A percentile compares a stretch with the other conserved stretches of the same genome.
Conservation (phyloP, 1,140 invertebrate species). For the Dendrolimus kikuchii region DNA sequence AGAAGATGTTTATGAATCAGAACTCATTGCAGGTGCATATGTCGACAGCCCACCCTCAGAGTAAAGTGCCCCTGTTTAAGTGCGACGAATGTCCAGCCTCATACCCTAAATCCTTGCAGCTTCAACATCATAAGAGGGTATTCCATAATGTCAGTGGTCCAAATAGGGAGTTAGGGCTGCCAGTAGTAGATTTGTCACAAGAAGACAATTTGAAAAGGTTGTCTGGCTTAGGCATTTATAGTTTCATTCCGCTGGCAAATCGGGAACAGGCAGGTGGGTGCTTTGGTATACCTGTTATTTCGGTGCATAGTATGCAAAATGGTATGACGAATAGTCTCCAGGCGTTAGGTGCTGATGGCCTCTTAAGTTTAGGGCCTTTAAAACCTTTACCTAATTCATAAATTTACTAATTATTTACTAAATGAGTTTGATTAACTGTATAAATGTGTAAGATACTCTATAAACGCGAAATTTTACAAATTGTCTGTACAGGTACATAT, state of each 20-base stretch:
- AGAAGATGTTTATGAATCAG: conserved; percentile 61
- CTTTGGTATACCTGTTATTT: conserved; percentile 82
- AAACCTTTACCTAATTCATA: conserved; percentile 73
- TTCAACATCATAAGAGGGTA: conserved; percentile 79
- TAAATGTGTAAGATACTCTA: background rate
- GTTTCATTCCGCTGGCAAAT: conserved; percentile 81
- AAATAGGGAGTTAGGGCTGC: conserved; percentile 77
- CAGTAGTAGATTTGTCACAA: conserved; percentile 81
- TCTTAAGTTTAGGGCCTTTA: conserved; percentile 80
- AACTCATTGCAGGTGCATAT: conserved; percentile 56
- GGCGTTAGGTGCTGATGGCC: conserved; percentile 77
- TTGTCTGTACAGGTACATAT: no score
- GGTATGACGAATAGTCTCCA: conserved; percentile 74
- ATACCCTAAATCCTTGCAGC: conserved; percentile 77
- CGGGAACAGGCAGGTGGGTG: conserved; percentile 76
- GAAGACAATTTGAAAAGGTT: conserved; percentile 76
- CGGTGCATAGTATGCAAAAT: conserved; percentile 77
- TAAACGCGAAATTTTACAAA: background rate
- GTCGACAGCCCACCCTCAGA: conserved; percentile 49
- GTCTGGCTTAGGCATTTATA: conserved; percentile 78
- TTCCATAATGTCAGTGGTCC: conserved; percentile 75
- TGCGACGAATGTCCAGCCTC: conserved; percentile 82
- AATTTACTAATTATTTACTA: background rate
- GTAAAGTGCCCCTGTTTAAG: conserved; percentile 67
- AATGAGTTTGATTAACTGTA: conserved; percentile 2